Evolutionary conservation across 2,797 vertebrate species (phyloP), one percentile per base, ranked within the genome.

Genomic region (Diplodus puntazzo): DNA sequence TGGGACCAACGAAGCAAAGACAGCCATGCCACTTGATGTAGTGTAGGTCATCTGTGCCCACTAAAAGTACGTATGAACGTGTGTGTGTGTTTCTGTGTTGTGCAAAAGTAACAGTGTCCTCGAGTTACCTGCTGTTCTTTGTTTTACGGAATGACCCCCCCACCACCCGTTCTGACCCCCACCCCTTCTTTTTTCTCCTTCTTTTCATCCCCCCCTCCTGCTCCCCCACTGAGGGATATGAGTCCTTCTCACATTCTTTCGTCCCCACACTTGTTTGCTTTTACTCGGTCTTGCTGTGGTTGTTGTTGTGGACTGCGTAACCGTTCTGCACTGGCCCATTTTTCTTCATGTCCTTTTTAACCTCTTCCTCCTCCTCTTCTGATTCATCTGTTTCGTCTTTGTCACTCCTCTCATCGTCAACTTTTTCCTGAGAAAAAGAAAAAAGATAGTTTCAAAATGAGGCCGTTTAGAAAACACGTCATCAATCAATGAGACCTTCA

Each of bases 401-500:
- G 90, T 99, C 98, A 0, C 98, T 99, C 74, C 98, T 94, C 76
- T 98, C 98, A 0, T 99, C 98, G 61, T 99, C 96, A 61, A 98
- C 96, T 49, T 96, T 94, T 94, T 98, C 95, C 92, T 93, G 72
- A 11, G 14, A 17, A 72, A 73, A 59, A 58, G 39, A 59, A 4
- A n/a, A 59, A 39, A 57, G 55, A 58, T 4, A 1, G n/a, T 39
- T 43, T 43, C 1, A 48, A 46, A 59, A 48, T 5, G 16, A 57
- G 18, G 7, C 10, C 1, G 0, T 50, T 77, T 13, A 46, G 39
- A 70, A 34, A 75, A 69, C 4, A 30, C 0, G 4, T 70, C 39
- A 58, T 69, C 27, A 75, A 76, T 86, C 70, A 73, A 34, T 23
- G 18, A 62, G 20, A 55, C 17, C 30, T 50, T 54, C 50, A 12